Evolutionary conservation across 2,113 vertebrate species (phyloP).

Genomic region (Rostratula benghalensis): DNA sequence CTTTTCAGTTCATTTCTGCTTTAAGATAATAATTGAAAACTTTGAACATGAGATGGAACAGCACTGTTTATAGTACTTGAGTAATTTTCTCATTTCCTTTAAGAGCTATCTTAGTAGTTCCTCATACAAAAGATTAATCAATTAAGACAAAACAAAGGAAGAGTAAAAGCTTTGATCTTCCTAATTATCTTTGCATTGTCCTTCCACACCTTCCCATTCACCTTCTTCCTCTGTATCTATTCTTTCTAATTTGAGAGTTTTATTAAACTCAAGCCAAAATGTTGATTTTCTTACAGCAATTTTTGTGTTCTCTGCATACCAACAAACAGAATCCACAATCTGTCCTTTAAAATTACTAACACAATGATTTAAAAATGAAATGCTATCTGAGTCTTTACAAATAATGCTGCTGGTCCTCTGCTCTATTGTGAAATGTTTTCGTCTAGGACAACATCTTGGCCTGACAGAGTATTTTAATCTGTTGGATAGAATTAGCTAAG

Average conservation of each 20-base stretch:
- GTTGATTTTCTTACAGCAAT: not conserved
- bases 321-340: not conserved
- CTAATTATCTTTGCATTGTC: not conserved
- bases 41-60: not conserved
- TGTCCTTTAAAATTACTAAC: not conserved
- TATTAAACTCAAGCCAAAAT: not conserved
- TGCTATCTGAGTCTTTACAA: not conserved
- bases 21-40: not conserved
- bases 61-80: not conserved
- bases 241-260: not conserved
- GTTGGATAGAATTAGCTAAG: constrained; percentile 14
- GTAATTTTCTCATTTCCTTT: not conserved
- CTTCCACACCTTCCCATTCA: not conserved
- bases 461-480: constrained; percentile 26
- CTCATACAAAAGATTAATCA: not conserved
- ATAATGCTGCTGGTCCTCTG: not conserved
- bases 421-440: not conserved
- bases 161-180: not conserved
- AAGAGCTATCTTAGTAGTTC: not conserved
- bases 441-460: not conserved
- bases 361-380: not conserved
- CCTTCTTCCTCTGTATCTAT: not conserved
- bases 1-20: not conserved
- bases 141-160: not conserved
- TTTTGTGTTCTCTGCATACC: not conserved